Conservation (phyloP, 2,113 vertebrate species). For the Dicerorhinus sumatrensis region DNA sequence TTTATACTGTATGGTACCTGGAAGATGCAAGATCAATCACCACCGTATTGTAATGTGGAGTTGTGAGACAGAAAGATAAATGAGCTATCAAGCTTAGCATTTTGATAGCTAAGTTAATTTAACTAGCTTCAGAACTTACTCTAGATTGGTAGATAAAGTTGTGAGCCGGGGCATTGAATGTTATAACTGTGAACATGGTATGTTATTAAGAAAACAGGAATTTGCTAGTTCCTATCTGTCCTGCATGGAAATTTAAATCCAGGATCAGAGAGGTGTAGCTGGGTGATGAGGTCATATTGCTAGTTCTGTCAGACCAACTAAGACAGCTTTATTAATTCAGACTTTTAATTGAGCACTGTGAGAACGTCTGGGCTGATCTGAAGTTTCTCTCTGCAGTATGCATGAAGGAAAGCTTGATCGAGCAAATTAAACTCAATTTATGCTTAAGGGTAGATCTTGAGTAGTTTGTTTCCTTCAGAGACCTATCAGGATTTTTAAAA, state of each 20-base stretch:
- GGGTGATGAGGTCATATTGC: constrained; percentile 59
- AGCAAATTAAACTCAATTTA: constrained; percentile 69
- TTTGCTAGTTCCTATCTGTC: constrained; percentile 56
- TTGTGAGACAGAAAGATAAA: constrained; percentile 92
- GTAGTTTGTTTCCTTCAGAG: constrained; percentile 42
- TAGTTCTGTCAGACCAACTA: constrained; percentile 67
- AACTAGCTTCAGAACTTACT: constrained; percentile 89
- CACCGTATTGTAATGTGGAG: constrained; percentile 89
- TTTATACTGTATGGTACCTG: constrained; percentile 93
- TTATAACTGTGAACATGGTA: constrained; percentile 60
- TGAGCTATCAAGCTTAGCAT: constrained; percentile 91
- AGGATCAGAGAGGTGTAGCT: constrained; percentile 58
- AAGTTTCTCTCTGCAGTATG: constrained; percentile 30
- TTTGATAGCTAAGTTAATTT: constrained; percentile 93
- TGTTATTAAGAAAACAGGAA: constrained; percentile 74
- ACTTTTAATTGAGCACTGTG: constrained; percentile 71
- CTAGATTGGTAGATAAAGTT: constrained; percentile 88
- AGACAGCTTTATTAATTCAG: constrained; percentile 69
- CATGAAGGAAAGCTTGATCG: constrained; percentile 21
- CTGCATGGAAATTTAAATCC: constrained; percentile 65
- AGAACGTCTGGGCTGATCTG: constrained; percentile 45
- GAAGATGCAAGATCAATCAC: constrained; percentile 93
- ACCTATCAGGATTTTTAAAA: not conserved
- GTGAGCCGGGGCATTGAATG: constrained; percentile 76
- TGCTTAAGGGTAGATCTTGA: constrained; percentile 40